Evolutionary conservation across 2,888 invertebrate genomes (phyloP), one percentile per base, ranked within the genome.

Genomic region (Ochlodes sylvanus): DNA sequence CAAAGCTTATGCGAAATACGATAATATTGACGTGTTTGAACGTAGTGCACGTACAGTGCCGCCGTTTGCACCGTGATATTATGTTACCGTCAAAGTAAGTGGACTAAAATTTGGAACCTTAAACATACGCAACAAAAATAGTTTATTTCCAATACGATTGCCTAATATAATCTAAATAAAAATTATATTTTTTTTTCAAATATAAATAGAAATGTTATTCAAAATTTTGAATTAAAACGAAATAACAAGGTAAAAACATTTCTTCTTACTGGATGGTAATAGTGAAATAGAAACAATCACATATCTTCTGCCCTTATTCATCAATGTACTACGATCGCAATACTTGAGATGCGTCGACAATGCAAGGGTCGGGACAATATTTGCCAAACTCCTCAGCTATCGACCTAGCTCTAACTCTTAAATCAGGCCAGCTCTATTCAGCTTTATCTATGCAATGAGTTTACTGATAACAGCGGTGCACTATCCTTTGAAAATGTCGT

Each of bases 341-440:
- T 64, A 34, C 14, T 32, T 55, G 56, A 38, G 62, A 47, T 58
- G 55, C 42, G 52, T 64, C 66, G 72, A 71, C 72, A 75, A 72
- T 73, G 64, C 65, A 32, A n/a, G 27, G 63, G 68, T 65, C 60
- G 67, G 44, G 71, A 56, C 69, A 73, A 73, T 76, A 70, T 75
- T 75, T 74, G 71, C 42, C 61, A 57, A 64, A 69, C 70, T 70
- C 71, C 68, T 64, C 65, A 72, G 47, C 71, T 70, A 67, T 72
- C 70, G 68, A 69, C 68, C 63, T 58, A 65, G 50, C 69, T 56
- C 32, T 73, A 71, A 70, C 74, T 72, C 69, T 70, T 66, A 70
- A 60, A 66, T 44, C 42, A 42, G 54, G 19, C 14, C n/a, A 12
- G n/a, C 19, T 54, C 54, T 32, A 44, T 42, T 42, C 14, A 32